Evolutionary conservation across 2,113 vertebrate species (phyloP).

Genomic region (Aleadryas rufinucha): DNA sequence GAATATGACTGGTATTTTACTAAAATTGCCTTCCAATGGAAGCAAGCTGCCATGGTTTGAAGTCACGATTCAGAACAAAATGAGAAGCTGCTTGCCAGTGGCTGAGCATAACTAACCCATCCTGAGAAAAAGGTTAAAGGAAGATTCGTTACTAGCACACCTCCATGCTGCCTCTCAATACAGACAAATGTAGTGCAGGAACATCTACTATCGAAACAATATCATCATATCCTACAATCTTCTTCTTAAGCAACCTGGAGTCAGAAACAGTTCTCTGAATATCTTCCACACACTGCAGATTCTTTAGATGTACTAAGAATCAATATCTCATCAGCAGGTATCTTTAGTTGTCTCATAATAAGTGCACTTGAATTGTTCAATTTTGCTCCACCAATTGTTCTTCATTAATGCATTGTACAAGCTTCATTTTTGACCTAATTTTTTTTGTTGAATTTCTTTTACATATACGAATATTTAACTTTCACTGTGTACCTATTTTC

Average conservation of each 20-base stretch:
- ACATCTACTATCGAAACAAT: background rate
- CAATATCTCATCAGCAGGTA: background rate
- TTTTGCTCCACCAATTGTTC: background rate
- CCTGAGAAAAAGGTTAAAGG: background rate
- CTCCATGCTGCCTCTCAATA: background rate
- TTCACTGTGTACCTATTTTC: background rate
- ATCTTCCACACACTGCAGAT: background rate
- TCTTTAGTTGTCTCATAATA: background rate
- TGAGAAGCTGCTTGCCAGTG: background rate
- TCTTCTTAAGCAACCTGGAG: background rate
- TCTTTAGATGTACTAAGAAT: background rate
- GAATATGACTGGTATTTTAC: background rate
- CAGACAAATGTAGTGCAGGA: background rate
- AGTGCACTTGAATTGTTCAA: background rate
- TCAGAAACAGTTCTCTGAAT: background rate
- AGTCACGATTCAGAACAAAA: background rate
- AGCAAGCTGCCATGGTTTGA: background rate
- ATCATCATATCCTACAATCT: background rate
- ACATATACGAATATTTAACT: background rate
- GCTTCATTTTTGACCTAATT: background rate
- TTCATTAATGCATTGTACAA: background rate
- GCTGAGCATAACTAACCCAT: background rate
- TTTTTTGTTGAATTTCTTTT: background rate
- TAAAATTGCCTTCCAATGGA: background rate
- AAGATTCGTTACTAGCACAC: background rate